A percentile compares a stretch with the other conserved stretches of the same genome.
Evolutionary conservation across 2,888 invertebrate genomes (phyloP).

Genomic region (Cyrtodaria siliqua): DNA sequence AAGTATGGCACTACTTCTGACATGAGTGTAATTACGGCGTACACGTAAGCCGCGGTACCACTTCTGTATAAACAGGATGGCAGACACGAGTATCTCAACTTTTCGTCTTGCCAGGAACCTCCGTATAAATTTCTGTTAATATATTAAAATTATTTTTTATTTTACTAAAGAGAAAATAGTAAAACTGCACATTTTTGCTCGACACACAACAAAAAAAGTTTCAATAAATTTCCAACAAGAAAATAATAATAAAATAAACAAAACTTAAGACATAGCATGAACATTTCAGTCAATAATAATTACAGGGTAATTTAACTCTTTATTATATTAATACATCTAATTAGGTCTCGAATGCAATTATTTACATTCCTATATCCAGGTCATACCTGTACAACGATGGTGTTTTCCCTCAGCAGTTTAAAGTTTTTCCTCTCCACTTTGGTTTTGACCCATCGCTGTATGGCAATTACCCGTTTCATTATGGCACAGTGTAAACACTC

Average conservation of each 20-base stretch:
- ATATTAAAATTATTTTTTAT: too few relatives aligned
- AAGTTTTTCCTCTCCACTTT: conserved; percentile 93
- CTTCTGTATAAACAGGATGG: conserved; percentile 91
- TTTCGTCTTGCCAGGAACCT: conserved; percentile 51
- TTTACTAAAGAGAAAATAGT: too few relatives aligned
- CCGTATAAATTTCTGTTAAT: conserved; percentile 58
- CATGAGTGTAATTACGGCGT: conserved; percentile 35
- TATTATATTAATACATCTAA: too few relatives aligned
- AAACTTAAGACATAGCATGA: too few relatives aligned
- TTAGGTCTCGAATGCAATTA: too few relatives aligned
- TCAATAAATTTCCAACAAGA: too few relatives aligned
- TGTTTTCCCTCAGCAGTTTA: conserved; percentile 91
- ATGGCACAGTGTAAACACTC: conserved; percentile 97
- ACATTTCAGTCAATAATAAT: too few relatives aligned
- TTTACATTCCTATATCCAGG: too few relatives aligned
- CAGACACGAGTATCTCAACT: conserved; percentile 65
- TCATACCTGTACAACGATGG: conserved; percentile 90
- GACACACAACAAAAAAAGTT: too few relatives aligned
- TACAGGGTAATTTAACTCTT: too few relatives aligned
- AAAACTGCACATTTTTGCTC: too few relatives aligned
- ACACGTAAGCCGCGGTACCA: conserved; percentile 89
- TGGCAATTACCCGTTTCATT: conserved; percentile 95
- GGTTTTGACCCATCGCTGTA: conserved; percentile 96
- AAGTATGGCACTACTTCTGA: conserved; percentile 41
- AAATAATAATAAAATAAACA: too few relatives aligned